Base-by-base conservation (phyloP, 2,888 invertebrate species). In the Tenthredo mesomela region DNA sequence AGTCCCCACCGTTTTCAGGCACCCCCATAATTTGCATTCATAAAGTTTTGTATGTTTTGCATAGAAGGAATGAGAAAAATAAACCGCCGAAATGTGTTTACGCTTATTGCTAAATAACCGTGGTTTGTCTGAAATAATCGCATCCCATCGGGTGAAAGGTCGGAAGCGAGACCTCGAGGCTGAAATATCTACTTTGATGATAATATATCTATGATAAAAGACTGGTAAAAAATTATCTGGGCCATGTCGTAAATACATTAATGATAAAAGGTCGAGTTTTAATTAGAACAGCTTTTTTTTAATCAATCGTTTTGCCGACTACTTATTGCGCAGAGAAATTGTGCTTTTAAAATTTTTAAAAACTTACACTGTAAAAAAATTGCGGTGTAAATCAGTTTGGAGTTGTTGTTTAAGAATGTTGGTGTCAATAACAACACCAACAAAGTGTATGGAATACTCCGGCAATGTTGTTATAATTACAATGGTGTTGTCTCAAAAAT, bases 131-230 rank as follows among this genome's bases (percentile, higher is more conserved):
- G 0, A 54, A 5, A 77, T 50, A 78, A 78, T 78, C 78, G 21
- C 21, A 58, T 40, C 40, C 1, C 12, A 61, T n/a, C 21, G 80
- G 61, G 61, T 80, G 40, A 80, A 58, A 80, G 40, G 80, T 80
- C 37, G 43, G 40, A 80, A 61, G 80, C 61, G 15, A 58, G 61
- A 77, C 77, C 77, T 54, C 80, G 21, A 9, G 25, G 37, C 21
- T 40, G 40, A 12, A 37, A 61, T 80, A 80, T 78, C 40, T 12
- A 5, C 29, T 80, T 40, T 21, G 80, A 61, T 61, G 80, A 40
- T 80, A 18, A 80, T 12, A 29, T 9, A 18, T 18, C 29, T 15
- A 29, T 33, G 18, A 54, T 54, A 54, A 54, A 50, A 29, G 15
- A 33, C 29, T 10, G 54, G 6, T 18, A 21, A 40, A 80, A 61